A percentile compares a stretch with the other conserved stretches of the same genome.
These are phyloP conservation scores for Miniopterus natalensis DNA, from an alignment of 2,113 vertebrate species.

Conservation along the genomic window DNA sequence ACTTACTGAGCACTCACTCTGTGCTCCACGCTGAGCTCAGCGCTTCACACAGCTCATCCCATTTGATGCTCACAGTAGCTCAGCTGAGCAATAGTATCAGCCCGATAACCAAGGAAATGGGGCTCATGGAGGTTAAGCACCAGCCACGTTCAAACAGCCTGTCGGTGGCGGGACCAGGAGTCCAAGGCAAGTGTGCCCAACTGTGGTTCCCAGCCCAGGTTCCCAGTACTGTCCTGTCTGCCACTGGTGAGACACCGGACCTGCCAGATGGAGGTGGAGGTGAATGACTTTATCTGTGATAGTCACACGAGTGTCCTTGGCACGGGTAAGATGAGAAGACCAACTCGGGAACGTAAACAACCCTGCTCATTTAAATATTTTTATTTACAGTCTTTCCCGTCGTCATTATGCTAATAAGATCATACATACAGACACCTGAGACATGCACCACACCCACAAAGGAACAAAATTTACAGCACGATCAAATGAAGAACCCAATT, in stretches of 20 bases:
- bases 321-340: slow-evolving; percentile 76
- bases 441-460: slow-evolving; percentile 79
- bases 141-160: not conserved
- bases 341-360: slow-evolving; percentile 71
- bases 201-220: not conserved
- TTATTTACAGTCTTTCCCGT: slow-evolving; percentile 83
- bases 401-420: slow-evolving; percentile 73
- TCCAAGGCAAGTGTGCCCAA: not conserved
- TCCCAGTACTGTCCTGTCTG: not conserved
- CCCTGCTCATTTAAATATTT: slow-evolving; percentile 73
- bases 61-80: not conserved
- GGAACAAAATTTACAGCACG: not conserved
- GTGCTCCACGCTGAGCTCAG: not conserved
- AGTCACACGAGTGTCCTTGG: slow-evolving; percentile 72
- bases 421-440: slow-evolving; percentile 67
- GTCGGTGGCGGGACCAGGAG: not conserved
- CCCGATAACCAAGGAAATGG: not conserved
- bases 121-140: not conserved
- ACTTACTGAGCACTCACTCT: not conserved
- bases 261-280: slow-evolving; percentile 12
- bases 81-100: not conserved
- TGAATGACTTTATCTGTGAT: slow-evolving; percentile 62
- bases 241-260: not conserved
- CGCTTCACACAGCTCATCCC: not conserved
- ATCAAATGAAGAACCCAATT: slow-evolving; percentile 77